Conservation (phyloP, 2,113 vertebrate genomes). For the Takifugu flavidus region DNA sequence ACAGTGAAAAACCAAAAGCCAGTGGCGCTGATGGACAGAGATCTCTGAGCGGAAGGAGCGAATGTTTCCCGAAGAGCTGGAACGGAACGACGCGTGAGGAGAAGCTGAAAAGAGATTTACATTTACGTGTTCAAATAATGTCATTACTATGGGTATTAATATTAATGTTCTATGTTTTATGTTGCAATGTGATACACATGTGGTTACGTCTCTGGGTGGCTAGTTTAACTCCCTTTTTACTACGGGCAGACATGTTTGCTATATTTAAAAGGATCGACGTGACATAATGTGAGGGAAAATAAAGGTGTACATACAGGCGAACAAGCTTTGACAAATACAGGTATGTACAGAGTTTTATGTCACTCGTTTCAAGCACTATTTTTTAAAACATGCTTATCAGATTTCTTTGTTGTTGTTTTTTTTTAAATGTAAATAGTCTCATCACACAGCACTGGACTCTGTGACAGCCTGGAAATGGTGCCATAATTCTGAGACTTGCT, state of each 20-base stretch:
- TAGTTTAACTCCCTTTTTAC: slow-evolving; percentile 14
- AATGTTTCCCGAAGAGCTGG: background rate
- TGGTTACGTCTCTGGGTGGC: slow-evolving; percentile 38
- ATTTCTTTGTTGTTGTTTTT: slow-evolving; percentile 29
- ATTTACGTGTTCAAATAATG: slow-evolving; percentile 32
- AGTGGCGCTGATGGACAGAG: slow-evolving; percentile 63
- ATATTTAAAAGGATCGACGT: slow-evolving; percentile 63
- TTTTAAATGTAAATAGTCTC: slow-evolving; percentile 50
- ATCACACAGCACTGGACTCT: slow-evolving; percentile 48
- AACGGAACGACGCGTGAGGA: background rate
- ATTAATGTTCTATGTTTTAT: slow-evolving; percentile 47
- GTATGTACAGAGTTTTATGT: slow-evolving; percentile 60
- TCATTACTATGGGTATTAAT: slow-evolving; percentile 39
- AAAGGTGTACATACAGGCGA: slow-evolving; percentile 32
- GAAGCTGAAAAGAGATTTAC: slow-evolving; percentile 1
- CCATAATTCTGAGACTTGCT: slow-evolving; percentile 59
- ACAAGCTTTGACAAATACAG: slow-evolving; percentile 34
- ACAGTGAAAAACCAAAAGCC: slow-evolving; percentile 39
- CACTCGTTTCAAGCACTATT: slow-evolving; percentile 57
- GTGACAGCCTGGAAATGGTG: slow-evolving; percentile 56
- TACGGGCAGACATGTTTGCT: slow-evolving; percentile 50
- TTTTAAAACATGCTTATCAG: slow-evolving; percentile 41
- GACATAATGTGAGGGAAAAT: slow-evolving; percentile 52
- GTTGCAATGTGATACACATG: slow-evolving; percentile 53
- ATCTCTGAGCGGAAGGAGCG: slow-evolving; percentile 36